Evolutionary conservation across 2,113 vertebrate genomes (phyloP).

Genomic region (Canis aureus): DNA sequence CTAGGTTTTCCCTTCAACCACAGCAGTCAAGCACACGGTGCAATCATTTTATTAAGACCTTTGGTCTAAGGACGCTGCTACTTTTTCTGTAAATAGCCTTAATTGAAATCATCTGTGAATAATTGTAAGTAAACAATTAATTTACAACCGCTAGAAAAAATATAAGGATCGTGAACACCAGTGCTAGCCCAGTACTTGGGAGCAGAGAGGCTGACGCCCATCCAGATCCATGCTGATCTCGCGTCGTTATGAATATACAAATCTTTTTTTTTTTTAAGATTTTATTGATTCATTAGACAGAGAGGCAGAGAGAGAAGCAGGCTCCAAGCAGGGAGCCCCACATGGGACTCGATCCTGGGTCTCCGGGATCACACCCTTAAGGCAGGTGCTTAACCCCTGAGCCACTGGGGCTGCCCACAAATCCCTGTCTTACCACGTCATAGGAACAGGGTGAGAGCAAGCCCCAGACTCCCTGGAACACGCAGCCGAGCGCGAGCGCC

Average conservation of each 20-base stretch:
- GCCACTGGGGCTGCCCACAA: too few species aligned
- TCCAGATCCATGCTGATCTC: background rate
- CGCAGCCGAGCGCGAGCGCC: background rate
- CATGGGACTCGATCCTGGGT: too few species aligned
- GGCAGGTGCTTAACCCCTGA: too few species aligned
- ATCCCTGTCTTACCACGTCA: background rate
- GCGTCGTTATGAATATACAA: background rate
- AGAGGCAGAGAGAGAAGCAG: too few species aligned
- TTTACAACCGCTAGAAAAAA: background rate
- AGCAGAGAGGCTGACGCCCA: background rate
- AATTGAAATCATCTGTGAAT: background rate
- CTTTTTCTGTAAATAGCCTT: constrained; percentile 8
- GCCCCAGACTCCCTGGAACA: background rate
- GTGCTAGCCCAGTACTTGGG: background rate
- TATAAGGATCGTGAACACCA: constrained; percentile 32
- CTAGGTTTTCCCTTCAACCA: background rate
- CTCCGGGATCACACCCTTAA: too few species aligned
- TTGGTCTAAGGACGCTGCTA: background rate
- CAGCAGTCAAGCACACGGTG: background rate
- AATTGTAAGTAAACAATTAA: background rate
- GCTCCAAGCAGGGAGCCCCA: too few species aligned
- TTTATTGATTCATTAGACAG: too few species aligned
- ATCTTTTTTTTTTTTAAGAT: background rate
- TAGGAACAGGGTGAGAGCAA: background rate
- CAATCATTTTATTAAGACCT: background rate